Evolutionary conservation across 2,888 invertebrate species (phyloP).

Genomic region (Drosophila kuntzei): DNA sequence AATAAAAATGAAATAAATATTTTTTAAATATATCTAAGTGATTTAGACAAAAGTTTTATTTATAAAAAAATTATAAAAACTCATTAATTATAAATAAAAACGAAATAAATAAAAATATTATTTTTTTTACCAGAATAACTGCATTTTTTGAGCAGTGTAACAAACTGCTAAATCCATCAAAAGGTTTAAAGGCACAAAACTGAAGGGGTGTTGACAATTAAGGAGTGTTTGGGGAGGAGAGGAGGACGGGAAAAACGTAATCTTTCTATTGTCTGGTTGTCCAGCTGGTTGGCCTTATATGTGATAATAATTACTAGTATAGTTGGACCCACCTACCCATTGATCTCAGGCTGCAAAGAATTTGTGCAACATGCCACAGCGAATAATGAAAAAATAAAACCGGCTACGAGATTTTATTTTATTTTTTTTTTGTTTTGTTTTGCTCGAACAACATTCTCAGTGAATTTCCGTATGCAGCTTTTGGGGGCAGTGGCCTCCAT

Average conservation of each 20-base stretch:
- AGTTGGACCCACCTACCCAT: constrained; percentile 42
- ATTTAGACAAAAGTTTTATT: too few species aligned
- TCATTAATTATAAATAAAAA: too few species aligned
- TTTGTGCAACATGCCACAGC: constrained; percentile 43
- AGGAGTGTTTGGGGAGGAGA: not conserved
- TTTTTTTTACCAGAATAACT: not conserved
- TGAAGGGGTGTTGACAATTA: not conserved
- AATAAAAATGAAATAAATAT: too few species aligned
- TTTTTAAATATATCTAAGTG: too few species aligned
- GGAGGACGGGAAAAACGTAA: not conserved
- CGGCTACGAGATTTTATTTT: constrained; percentile 2
- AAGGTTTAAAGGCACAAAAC: constrained; percentile 3
- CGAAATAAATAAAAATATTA: not conserved
- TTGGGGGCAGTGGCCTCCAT: constrained; percentile 16
- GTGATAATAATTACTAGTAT: constrained; percentile 47
- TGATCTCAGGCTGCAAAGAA: constrained; percentile 31
- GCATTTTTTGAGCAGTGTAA: constrained; percentile 2
- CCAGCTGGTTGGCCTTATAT: constrained; percentile 16
- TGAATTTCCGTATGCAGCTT: constrained; percentile 61
- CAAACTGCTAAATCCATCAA: constrained; percentile 18
- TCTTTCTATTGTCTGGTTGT: constrained; percentile 21
- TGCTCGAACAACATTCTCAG: constrained; percentile 50
- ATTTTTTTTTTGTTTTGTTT: not conserved
- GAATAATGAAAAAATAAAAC: constrained; percentile 39
- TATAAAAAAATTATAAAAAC: too few species aligned